Conservation (phyloP, 2,113 vertebrate species). For the Rhinolophus ferrumequinum region DNA sequence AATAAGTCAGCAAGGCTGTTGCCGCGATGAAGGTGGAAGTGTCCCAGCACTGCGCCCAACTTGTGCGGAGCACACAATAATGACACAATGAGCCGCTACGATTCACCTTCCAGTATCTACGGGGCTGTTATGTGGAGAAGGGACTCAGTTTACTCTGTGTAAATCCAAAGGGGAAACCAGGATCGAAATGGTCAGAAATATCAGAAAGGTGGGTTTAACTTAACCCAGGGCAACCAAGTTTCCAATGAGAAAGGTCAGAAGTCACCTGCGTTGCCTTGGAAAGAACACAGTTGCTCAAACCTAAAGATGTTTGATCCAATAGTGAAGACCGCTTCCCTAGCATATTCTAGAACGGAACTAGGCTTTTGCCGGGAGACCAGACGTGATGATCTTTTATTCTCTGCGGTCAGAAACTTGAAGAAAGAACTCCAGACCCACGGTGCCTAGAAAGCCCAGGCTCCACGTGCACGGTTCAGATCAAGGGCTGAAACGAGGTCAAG, state of each 20-base stretch:
- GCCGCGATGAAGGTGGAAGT: fast-evolving
- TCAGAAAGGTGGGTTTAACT: not conserved
- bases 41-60: fast-evolving
- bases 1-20: fast-evolving
- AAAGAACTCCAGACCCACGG: not conserved
- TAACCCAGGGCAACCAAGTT: not conserved
- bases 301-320: fast-evolving
- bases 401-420: not conserved
- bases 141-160: too few relatives aligned
- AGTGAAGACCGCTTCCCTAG: not conserved
- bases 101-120: fast-evolving
- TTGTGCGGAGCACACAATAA: fast-evolving
- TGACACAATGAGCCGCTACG: fast-evolving
- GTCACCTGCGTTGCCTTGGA: not conserved
- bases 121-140: fast-evolving
- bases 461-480: fast-evolving
- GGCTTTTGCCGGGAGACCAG: not conserved
- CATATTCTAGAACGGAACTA: not conserved
- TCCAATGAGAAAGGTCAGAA: not conserved
- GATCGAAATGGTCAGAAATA: not conserved
- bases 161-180: not conserved
- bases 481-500: not conserved
- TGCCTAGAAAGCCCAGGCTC: not conserved
- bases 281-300: not conserved
- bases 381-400: not conserved